A percentile compares a stretch with the other conserved stretches of the same genome.
Evolutionary conservation across 1,140 invertebrate species (phyloP).

Genomic region (Plectrocnemia conspersa): DNA sequence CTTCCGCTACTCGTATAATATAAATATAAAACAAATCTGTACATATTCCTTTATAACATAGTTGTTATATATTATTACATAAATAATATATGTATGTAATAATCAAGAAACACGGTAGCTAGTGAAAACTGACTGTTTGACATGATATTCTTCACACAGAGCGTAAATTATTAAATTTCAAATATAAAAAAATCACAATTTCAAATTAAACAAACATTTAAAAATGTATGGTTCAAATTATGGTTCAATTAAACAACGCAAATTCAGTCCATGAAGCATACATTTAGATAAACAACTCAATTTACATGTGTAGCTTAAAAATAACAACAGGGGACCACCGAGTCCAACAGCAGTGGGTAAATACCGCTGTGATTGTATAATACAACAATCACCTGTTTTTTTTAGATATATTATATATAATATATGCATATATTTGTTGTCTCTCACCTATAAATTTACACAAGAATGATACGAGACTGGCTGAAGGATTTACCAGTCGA

Average conservation of each 20-base stretch:
- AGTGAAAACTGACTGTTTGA: slow-evolving; percentile 1
- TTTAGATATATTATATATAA: slow-evolving; percentile 20
- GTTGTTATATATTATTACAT: too few relatives aligned
- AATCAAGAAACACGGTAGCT: too few relatives aligned
- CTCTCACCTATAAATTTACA: neutral
- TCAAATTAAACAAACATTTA: slow-evolving; percentile 29
- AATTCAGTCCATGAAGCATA: slow-evolving; percentile 34
- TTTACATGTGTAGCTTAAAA: slow-evolving; percentile 33
- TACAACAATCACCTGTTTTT: slow-evolving; percentile 35
- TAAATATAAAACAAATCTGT: too few relatives aligned
- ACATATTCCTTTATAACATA: too few relatives aligned
- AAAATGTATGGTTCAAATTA: slow-evolving; percentile 34
- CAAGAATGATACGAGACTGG: slow-evolving; percentile 8
- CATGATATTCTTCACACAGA: slow-evolving; percentile 23
- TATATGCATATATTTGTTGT: neutral
- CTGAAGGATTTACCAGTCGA: slow-evolving; percentile 2
- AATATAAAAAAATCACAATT: slow-evolving; percentile 25
- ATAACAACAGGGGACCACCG: slow-evolving; percentile 31
- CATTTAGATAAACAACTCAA: slow-evolving; percentile 35
- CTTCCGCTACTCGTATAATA: too few relatives aligned
- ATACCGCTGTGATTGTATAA: slow-evolving; percentile 32
- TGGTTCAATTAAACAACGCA: slow-evolving; percentile 35
- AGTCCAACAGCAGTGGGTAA: slow-evolving; percentile 32
- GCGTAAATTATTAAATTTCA: slow-evolving; percentile 22
- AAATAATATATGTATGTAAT: too few relatives aligned